Evolutionary conservation across 2,113 vertebrate species (phyloP).

Genomic region (Chunga burmeisteri): DNA sequence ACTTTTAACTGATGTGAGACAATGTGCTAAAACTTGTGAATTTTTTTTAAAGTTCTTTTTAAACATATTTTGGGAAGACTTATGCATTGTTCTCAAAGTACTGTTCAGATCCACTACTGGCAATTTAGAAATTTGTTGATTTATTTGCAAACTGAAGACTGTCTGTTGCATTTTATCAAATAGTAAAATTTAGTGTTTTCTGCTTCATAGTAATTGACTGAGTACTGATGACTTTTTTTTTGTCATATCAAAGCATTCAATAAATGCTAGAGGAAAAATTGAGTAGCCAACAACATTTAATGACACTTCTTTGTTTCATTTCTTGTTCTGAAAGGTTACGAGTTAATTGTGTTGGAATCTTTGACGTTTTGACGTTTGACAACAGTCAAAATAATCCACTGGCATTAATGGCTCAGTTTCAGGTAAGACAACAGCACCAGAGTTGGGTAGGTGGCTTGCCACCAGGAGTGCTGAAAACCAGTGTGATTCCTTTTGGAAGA

Average conservation of each 20-base stretch:
- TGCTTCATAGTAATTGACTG: not conserved
- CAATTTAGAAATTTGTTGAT: not conserved
- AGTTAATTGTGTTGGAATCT: constrained; percentile 96
- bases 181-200: not conserved
- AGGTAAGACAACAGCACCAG: constrained; percentile 77
- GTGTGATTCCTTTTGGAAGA: not conserved
- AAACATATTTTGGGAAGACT: not conserved
- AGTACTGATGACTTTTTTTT: not conserved
- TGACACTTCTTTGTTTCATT: constrained; percentile 8
- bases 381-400: constrained; percentile 97
- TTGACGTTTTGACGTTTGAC: constrained; percentile 99
- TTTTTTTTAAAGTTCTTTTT: not conserved
- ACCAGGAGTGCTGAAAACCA: not conserved
- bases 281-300: not conserved
- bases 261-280: not conserved
- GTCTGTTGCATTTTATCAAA: not conserved
- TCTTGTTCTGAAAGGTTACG: constrained; percentile 84
- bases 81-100: not conserved
- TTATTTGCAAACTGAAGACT: not conserved
- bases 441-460: not conserved
- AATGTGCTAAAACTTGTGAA: not conserved
- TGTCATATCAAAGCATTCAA: not conserved
- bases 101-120: not conserved
- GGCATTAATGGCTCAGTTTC: constrained; percentile 98
- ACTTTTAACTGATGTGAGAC: not conserved